A percentile compares a stretch with the other conserved stretches of the same genome.
Conservation (phyloP, 2,888 invertebrate genomes). For the Mylabris sibirica region DNA sequence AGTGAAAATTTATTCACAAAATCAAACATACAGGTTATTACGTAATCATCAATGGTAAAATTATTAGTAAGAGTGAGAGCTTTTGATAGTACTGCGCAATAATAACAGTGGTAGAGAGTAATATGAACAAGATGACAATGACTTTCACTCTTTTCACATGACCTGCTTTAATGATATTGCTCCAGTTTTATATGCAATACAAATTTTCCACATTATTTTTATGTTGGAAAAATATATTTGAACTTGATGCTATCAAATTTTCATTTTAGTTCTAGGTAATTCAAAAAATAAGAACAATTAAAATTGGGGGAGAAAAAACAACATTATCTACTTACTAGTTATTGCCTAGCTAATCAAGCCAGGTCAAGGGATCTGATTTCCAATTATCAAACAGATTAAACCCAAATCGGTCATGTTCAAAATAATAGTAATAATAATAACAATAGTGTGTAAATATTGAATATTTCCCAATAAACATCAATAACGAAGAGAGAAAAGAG, state of each 20-base stretch:
- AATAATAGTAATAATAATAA: not conserved
- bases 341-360: not conserved
- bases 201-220: constrained; percentile 13
- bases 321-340: too few relatives aligned
- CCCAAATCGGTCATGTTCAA: constrained; percentile 16
- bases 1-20: not conserved
- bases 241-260: not conserved
- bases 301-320: not conserved
- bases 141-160: constrained; percentile 46
- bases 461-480: constrained; percentile 13
- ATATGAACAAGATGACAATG: constrained; percentile 39
- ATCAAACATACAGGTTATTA: constrained; percentile 18
- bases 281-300: too few relatives aligned
- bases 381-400: constrained; percentile 16
- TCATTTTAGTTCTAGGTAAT: not conserved
- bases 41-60: constrained; percentile 7
- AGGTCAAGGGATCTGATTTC: constrained; percentile 15
- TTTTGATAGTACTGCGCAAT: constrained; percentile 12
- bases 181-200: constrained; percentile 32
- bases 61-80: constrained; percentile 34
- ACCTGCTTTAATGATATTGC: constrained; percentile 41
- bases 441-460: constrained; percentile 10
- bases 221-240: constrained; percentile 8
- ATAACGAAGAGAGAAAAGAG: not conserved
- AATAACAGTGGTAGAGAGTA: constrained; percentile 19